Conservation (phyloP, 2,113 vertebrate genomes). For the Python bivittatus region DNA sequence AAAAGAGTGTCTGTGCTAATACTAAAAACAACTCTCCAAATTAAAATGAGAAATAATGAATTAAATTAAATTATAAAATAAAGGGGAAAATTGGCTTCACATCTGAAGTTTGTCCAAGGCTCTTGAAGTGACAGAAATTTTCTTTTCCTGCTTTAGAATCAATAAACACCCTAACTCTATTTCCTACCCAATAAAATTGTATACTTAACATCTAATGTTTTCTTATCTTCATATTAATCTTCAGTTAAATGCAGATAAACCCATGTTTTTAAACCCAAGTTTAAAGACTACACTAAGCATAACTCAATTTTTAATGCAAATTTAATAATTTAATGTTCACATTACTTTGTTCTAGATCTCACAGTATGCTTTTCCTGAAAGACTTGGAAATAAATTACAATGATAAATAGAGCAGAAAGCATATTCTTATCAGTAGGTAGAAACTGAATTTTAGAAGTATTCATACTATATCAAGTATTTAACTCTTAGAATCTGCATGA, state of each 20-base stretch:
- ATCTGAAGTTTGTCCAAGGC: not conserved
- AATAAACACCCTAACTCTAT: not conserved
- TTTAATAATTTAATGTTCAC: not conserved
- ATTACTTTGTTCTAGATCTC: not conserved
- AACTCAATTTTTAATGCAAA: slow-evolving; percentile 11
- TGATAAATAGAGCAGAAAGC: not conserved
- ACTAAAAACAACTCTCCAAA: not conserved
- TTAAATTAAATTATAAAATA: not conserved
- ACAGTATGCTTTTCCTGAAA: not conserved
- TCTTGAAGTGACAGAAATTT: not conserved
- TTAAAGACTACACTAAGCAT: not conserved
- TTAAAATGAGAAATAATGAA: not conserved
- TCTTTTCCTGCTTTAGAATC: slow-evolving; percentile 11
- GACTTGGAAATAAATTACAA: not conserved
- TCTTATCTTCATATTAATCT: not conserved
- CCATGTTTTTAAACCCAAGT: slow-evolving; percentile 7
- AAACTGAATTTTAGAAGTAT: not conserved
- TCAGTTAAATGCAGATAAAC: slow-evolving; percentile 6
- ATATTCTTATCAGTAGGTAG: not conserved
- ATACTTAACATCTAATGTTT: not conserved
- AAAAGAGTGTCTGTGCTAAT: not conserved
- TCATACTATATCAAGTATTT: not conserved
- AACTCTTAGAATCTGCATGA: not conserved
- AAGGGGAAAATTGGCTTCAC: not conserved
- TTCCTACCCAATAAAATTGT: slow-evolving; percentile 5